Conservation (phyloP, 2,797 vertebrate genomes). For the Mormyrus proboscirostris region DNA sequence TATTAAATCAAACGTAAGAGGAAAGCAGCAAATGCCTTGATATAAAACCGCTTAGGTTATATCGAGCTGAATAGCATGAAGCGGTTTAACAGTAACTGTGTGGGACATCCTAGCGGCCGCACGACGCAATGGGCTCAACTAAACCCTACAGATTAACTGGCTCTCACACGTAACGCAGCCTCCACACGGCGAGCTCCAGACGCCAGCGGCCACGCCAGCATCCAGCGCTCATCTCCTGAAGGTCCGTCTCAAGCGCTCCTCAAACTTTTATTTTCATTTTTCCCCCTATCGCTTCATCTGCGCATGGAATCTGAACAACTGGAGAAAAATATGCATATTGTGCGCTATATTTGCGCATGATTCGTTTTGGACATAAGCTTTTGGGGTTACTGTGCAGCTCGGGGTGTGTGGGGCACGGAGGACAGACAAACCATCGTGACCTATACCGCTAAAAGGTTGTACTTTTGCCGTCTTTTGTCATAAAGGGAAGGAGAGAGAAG, state of each 20-base stretch:
- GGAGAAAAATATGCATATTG: conserved; percentile 13
- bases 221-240: conserved; percentile 35
- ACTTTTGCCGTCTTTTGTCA: conserved; percentile 11
- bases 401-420: conserved; percentile 38
- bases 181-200: conserved; percentile 47
- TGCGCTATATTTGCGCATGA: conserved; percentile 18
- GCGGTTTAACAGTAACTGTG: conserved; percentile 58
- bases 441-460: conserved; percentile 43
- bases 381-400: conserved; percentile 39
- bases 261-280: conserved; percentile 41
- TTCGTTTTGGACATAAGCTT: conserved; percentile 47
- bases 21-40: conserved; percentile 2
- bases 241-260: conserved; percentile 29
- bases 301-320: conserved; percentile 28
- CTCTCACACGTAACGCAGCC: conserved; percentile 55
- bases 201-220: conserved; percentile 32
- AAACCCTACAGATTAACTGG: conserved; percentile 57
- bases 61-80: conserved; percentile 18
- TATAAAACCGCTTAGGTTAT: conserved; percentile 15
- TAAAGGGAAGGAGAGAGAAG: conserved; percentile 3
- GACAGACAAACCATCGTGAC: conserved; percentile 39
- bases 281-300: conserved; percentile 34
- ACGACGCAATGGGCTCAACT: conserved; percentile 69
- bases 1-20: not conserved
- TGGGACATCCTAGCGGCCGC: conserved; percentile 79